Percentiles rank a stretch among this genome's conserved stretches.
phyloP scores from a whole-genome alignment of 2,797 vertebrate species.

The Chaetophractus vellerosus region DNA sequence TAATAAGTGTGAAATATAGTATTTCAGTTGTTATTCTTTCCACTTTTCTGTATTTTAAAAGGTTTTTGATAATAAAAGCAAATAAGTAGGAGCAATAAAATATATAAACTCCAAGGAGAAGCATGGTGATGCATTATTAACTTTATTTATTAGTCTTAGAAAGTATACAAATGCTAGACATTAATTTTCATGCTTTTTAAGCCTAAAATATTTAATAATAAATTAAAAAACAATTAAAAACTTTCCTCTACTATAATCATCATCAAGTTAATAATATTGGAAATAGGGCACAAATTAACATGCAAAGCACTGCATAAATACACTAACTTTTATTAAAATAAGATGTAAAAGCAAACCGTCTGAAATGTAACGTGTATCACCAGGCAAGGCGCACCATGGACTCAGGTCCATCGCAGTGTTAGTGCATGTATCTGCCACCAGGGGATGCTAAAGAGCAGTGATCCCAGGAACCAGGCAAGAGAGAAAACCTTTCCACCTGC shows the following conservation, averaged over 20 bases:
- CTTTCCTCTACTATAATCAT: neutral
- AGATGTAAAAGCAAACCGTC: neutral
- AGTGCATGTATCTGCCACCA: neutral
- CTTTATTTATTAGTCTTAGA: slow-evolving; percentile 27
- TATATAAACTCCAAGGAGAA: neutral
- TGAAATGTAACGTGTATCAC: neutral
- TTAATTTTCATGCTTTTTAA: slow-evolving; percentile 12
- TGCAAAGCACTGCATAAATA: neutral
- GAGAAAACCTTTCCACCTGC: neutral
- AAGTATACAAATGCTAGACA: neutral
- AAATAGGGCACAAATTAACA: neutral
- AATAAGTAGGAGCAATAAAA: neutral
- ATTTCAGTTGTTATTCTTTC: neutral
- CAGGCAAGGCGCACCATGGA: rapidly evolving
- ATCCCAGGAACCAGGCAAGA: neutral
- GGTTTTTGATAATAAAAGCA: neutral
- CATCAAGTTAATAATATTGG: neutral
- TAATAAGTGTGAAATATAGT: neutral
- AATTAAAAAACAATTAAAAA: slow-evolving; percentile 15
- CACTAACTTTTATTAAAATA: neutral
- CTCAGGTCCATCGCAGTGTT: neutral
- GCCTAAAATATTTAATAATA: slow-evolving; percentile 17
- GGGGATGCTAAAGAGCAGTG: slow-evolving; percentile 53
- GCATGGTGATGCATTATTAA: neutral
- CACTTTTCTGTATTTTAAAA: neutral